These are phyloP conservation scores for Neoscelio sp. DNA, from an alignment of 2,888 invertebrate genomes.

Conservation along the genomic window DNA sequence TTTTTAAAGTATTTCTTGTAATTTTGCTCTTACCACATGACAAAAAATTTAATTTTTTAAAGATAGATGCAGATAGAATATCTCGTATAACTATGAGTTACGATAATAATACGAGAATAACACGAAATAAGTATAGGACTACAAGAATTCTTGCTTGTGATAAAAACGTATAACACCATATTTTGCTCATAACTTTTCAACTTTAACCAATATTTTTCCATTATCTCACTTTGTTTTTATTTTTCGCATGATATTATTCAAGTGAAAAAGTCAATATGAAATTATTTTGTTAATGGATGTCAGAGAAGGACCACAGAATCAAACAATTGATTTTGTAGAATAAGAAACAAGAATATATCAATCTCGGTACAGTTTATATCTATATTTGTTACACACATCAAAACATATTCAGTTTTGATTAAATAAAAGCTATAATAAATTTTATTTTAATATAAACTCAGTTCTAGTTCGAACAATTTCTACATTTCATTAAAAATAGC, in stretches of 20 bases:
- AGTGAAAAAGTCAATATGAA: background rate
- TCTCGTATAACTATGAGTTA: background rate
- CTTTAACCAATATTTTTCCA: slow-evolving; percentile 8
- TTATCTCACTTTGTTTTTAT: background rate
- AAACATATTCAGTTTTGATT: too few species aligned
- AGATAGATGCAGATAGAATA: background rate
- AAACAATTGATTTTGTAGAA: too few species aligned
- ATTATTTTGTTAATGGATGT: background rate
- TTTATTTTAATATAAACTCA: too few species aligned
- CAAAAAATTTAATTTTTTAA: background rate
- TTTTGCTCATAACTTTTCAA: slow-evolving; percentile 5
- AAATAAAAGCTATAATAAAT: too few species aligned
- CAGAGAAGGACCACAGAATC: too few species aligned
- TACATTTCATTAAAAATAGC: too few species aligned
- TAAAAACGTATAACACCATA: background rate
- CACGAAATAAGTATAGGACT: background rate
- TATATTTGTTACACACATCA: too few species aligned
- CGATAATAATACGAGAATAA: background rate
- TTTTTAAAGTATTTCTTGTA: too few species aligned
- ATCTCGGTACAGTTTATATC: too few species aligned
- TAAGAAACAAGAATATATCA: too few species aligned
- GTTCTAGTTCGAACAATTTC: too few species aligned
- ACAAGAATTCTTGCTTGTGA: slow-evolving; percentile 1
- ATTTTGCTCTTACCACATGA: too few species aligned
- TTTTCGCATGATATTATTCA: slow-evolving; percentile 6